phyloP scores from a whole-genome alignment of 92 coral and sea anemone species.

The Porites evermanni region DNA sequence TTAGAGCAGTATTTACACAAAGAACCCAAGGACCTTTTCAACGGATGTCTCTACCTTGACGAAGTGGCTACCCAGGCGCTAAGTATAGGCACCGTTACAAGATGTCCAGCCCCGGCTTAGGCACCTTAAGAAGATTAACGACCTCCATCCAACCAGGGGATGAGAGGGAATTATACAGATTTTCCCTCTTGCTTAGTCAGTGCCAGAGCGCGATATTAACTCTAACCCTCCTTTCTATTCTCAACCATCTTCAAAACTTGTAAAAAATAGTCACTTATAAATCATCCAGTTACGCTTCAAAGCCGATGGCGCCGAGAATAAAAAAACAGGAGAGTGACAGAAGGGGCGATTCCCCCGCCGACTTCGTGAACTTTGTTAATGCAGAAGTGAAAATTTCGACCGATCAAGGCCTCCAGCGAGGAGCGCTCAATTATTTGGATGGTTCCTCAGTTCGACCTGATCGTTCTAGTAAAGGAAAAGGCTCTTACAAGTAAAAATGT shows the following conservation, averaged over 20 bases:
- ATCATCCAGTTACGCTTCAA: slow-evolving; percentile 53
- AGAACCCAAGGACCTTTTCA: slow-evolving; percentile 62
- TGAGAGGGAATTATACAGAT: not conserved
- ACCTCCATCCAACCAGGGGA: slow-evolving; percentile 33
- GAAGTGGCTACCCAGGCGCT: slow-evolving; percentile 46
- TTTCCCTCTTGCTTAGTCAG: slow-evolving; percentile 58
- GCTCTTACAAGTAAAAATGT: slow-evolving; percentile 4
- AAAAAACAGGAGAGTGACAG: slow-evolving; percentile 1
- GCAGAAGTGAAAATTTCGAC: slow-evolving; percentile 1
- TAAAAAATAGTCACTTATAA: slow-evolving; percentile 41
- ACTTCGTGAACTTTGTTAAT: slow-evolving; percentile 45
- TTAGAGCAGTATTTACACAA: slow-evolving; percentile 61
- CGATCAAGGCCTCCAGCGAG: slow-evolving; percentile 61
- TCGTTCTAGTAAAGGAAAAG: not conserved
- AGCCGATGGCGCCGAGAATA: slow-evolving; percentile 56
- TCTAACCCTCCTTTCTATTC: slow-evolving; percentile 42
- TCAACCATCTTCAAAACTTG: slow-evolving; percentile 65
- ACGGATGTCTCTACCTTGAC: slow-evolving; percentile 56
- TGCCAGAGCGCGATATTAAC: slow-evolving; percentile 58
- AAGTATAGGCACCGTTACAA: not conserved
- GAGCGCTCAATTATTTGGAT: slow-evolving; percentile 52
- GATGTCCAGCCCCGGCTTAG: slow-evolving; percentile 21
- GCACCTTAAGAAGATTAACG: slow-evolving; percentile 37
- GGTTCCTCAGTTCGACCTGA: slow-evolving; percentile 4
- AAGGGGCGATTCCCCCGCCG: slow-evolving; percentile 25